Evolutionary conservation across 1,140 invertebrate species (phyloP).

Genomic region (Lasioglossum albipes): DNA sequence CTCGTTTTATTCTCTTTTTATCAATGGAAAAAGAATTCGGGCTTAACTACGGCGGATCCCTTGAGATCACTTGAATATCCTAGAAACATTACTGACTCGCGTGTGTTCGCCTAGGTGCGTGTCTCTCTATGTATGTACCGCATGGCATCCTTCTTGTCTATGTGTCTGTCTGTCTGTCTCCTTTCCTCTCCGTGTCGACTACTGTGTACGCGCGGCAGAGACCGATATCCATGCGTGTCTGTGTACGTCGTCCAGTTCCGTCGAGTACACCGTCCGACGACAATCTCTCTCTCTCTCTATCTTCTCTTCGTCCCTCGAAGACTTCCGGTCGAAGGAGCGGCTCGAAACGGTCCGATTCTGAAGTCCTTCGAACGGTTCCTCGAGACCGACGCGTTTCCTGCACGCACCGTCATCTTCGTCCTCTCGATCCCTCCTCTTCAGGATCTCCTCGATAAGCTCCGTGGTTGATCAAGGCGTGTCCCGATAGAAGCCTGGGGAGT

Average conservation of each 20-base stretch:
- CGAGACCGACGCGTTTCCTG: conserved; percentile 36
- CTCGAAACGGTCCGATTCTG: background rate
- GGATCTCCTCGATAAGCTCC: background rate
- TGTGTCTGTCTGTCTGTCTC: background rate
- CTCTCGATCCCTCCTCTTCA: background rate
- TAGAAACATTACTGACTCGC: conserved; percentile 52
- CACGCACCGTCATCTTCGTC: conserved; percentile 30
- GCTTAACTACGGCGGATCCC: conserved; percentile 54
- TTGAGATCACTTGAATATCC: conserved; percentile 54
- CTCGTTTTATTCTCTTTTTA: conserved; percentile 7
- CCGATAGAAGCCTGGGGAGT: too few species aligned
- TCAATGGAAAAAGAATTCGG: conserved; percentile 60
- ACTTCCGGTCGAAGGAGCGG: background rate
- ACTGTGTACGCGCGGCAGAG: background rate
- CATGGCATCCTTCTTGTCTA: background rate
- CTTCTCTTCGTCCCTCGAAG: background rate
- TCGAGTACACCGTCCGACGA: background rate
- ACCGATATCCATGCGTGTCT: background rate
- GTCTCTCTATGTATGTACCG: conserved; percentile 14
- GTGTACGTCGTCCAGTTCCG: background rate
- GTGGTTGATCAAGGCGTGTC: too few species aligned
- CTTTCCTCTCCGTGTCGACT: background rate
- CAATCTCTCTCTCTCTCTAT: background rate
- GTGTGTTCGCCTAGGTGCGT: conserved; percentile 36
- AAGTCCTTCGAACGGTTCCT: conserved; percentile 17